phyloP scores from a whole-genome alignment of 2,797 vertebrate species.

The Xyrichtys novacula region DNA sequence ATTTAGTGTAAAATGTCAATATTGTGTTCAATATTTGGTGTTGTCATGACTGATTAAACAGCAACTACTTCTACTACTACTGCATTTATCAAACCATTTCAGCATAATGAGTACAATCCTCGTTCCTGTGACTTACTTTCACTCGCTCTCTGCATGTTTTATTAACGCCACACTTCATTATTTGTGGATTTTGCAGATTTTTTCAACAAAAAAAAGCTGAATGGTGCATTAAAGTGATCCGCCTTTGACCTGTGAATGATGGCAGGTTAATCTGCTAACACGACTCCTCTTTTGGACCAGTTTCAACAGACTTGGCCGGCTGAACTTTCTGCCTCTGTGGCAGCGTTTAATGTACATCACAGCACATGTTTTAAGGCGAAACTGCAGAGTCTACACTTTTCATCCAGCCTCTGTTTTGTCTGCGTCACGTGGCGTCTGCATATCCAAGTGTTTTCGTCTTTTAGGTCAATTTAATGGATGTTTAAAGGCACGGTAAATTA shows the following conservation, averaged over 20 bases:
- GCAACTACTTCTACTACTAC: no score
- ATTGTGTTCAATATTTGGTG: no score
- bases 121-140: no score
- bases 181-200: no score
- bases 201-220: no score
- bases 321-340: not conserved
- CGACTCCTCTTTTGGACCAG: not conserved
- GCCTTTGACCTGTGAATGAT: not conserved
- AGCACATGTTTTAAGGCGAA: not conserved
- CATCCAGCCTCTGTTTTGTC: not conserved
- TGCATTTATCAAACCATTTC: no score
- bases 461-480: conserved; percentile 56
- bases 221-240: no score
- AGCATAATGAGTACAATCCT: no score
- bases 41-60: no score
- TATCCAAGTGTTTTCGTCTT: conserved; percentile 36
- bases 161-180: no score
- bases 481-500: conserved; percentile 64
- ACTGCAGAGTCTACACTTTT: conserved; percentile 3
- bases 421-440: conserved; percentile 7
- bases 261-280: not conserved
- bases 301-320: not conserved
- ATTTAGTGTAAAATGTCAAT: no score
- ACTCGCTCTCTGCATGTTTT: no score
- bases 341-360: not conserved